Evolutionary conservation across 2,888 invertebrate genomes (phyloP).

Genomic region (Nymphalis c-album): DNA sequence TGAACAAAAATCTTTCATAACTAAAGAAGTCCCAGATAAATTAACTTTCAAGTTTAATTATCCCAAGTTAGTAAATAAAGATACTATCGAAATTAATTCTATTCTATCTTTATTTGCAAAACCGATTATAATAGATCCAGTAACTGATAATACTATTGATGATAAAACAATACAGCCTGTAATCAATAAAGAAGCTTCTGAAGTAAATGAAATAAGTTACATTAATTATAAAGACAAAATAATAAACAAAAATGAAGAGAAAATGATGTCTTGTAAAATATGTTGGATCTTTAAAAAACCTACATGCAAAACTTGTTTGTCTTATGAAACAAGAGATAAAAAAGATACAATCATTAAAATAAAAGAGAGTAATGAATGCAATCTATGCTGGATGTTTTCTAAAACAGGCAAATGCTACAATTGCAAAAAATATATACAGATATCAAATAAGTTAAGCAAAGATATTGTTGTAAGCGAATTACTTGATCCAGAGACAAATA

Average conservation of each 20-base stretch:
- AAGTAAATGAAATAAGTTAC: neutral
- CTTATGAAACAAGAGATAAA: constrained; percentile 6
- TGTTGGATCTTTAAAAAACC: constrained; percentile 49
- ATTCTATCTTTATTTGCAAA: constrained; percentile 44
- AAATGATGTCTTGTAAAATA: constrained; percentile 35
- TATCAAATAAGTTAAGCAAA: neutral
- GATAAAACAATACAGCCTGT: neutral
- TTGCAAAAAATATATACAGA: constrained; percentile 45
- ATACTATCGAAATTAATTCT: constrained; percentile 23
- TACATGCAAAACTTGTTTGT: constrained; percentile 40
- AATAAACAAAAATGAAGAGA: neutral
- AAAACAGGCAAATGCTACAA: constrained; percentile 47
- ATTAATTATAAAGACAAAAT: neutral
- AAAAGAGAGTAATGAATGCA: constrained; percentile 41
- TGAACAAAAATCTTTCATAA: neutral
- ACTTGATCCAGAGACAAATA: neutral
- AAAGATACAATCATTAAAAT: neutral
- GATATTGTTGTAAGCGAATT: neutral
- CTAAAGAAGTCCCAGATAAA: neutral
- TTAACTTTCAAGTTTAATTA: constrained; percentile 15
- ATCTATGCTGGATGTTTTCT: constrained; percentile 55
- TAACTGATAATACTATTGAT: neutral
- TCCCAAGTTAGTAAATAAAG: constrained; percentile 13
- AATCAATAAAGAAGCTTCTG: neutral
- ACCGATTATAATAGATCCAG: constrained; percentile 34